Evolutionary conservation across 1,140 invertebrate species (phyloP).

Genomic region (Papilio polytes): DNA sequence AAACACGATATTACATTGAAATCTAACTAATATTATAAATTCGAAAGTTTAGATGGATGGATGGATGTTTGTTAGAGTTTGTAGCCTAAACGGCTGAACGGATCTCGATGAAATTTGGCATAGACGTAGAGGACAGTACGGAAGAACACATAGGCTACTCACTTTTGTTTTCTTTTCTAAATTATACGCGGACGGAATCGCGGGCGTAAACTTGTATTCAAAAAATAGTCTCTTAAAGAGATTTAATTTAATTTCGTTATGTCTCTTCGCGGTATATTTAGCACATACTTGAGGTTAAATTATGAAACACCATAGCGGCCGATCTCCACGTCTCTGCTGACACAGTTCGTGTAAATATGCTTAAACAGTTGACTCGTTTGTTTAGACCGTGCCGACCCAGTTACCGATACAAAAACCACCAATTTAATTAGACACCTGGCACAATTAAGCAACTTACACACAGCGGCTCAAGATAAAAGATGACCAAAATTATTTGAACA

Average conservation of each 20-base stretch:
- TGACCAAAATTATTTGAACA: background rate
- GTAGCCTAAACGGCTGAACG: no score
- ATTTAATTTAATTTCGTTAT: background rate
- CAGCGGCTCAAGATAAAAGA: constrained; percentile 15
- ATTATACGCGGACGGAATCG: no score
- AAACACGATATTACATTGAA: no score
- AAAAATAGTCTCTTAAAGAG: background rate
- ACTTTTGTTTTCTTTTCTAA: no score
- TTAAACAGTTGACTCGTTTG: constrained; percentile 36
- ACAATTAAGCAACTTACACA: constrained; percentile 6
- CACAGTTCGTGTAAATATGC: constrained; percentile 30
- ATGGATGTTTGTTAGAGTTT: no score
- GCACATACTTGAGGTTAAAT: constrained; percentile 23
- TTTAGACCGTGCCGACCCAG: constrained; percentile 32
- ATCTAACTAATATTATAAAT: no score
- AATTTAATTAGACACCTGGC: constrained; percentile 22
- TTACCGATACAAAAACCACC: constrained; percentile 23
- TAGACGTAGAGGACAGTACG: no score
- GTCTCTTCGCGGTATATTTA: constrained; percentile 15
- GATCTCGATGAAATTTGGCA: no score
- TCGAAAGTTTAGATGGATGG: no score
- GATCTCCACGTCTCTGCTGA: constrained; percentile 30
- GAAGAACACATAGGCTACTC: no score
- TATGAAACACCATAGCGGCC: constrained; percentile 28
- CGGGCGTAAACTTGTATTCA: no score